Evolutionary conservation across 2,113 vertebrate species (phyloP).

Genomic region (Eonycteris spelaea): DNA sequence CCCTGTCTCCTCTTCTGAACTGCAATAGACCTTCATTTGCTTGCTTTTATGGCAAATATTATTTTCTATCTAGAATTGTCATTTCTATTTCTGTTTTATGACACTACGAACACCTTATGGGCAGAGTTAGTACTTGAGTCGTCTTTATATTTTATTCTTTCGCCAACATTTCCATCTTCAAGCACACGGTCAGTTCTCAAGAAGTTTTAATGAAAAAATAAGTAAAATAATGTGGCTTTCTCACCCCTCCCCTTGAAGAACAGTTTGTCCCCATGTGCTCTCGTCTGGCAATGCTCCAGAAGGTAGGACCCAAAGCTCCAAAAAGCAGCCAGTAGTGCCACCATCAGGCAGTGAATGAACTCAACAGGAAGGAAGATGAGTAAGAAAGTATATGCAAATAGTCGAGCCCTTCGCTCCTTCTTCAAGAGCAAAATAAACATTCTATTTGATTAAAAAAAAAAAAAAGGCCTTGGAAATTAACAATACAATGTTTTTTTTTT

Average conservation of each 20-base stretch:
- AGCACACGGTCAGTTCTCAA: not conserved
- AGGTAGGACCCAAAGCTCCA: not conserved
- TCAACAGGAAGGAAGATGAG: not conserved
- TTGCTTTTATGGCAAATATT: not conserved
- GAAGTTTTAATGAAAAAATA: not conserved
- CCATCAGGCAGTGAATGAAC: not conserved
- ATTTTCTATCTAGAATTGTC: constrained; percentile 25
- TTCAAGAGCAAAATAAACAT: constrained; percentile 62
- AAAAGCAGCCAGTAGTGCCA: not conserved
- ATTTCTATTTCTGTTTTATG: constrained; percentile 18
- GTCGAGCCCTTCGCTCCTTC: not conserved
- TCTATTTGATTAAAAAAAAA: not conserved
- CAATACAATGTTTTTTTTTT: constrained; percentile 47
- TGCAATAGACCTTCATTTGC: not conserved
- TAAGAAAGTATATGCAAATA: constrained; percentile 1
- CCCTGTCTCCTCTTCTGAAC: not conserved
- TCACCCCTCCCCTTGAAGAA: not conserved
- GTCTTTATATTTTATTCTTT: constrained; percentile 9
- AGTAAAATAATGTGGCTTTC: not conserved
- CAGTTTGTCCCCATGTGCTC: not conserved
- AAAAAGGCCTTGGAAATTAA: constrained; percentile 36
- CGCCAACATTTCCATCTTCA: not conserved
- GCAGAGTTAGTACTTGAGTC: not conserved
- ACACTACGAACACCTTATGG: not conserved
- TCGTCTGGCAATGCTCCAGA: not conserved